These are phyloP conservation scores for Netelia virgata DNA, from an alignment of 2,888 invertebrate genomes.

Conservation along the genomic window DNA sequence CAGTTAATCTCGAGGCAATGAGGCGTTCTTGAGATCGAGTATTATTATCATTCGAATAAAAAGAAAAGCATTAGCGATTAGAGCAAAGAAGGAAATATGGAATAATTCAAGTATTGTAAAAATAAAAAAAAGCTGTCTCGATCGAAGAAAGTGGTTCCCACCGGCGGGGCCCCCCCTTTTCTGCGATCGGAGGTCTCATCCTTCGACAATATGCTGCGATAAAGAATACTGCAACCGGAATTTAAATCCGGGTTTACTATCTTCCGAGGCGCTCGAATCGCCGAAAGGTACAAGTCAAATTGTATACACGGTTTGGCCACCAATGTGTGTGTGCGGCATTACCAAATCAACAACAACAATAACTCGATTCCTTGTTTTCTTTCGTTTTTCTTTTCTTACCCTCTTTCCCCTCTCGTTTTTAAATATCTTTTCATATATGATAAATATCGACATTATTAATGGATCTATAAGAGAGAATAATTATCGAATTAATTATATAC, in stretches of 20 bases:
- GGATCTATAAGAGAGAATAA: background rate
- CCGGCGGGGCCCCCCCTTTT: conserved; percentile 87
- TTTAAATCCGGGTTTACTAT: conserved; percentile 83
- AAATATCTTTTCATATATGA: conserved; percentile 11
- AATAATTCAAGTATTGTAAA: conserved; percentile 75
- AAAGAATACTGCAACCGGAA: conserved; percentile 87
- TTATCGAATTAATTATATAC: background rate
- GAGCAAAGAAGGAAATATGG: conserved; percentile 60
- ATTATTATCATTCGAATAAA: background rate
- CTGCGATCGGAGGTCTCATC: conserved; percentile 85
- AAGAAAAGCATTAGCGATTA: background rate
- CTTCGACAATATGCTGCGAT: conserved; percentile 85
- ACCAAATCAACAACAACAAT: conserved; percentile 51
- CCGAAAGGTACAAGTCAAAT: conserved; percentile 68
- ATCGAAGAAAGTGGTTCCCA: conserved; percentile 87
- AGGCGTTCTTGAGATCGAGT: background rate
- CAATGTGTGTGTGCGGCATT: conserved; percentile 81
- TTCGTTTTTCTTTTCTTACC: conserved; percentile 10
- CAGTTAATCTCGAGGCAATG: background rate
- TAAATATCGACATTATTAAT: background rate
- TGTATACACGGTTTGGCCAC: conserved; percentile 82
- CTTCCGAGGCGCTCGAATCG: conserved; percentile 81
- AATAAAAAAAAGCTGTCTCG: conserved; percentile 85
- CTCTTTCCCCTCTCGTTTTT: background rate
- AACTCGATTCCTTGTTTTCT: conserved; percentile 48